Evolutionary conservation across 2,888 invertebrate species (phyloP).

Genomic region (Coleophora flavipennella): DNA sequence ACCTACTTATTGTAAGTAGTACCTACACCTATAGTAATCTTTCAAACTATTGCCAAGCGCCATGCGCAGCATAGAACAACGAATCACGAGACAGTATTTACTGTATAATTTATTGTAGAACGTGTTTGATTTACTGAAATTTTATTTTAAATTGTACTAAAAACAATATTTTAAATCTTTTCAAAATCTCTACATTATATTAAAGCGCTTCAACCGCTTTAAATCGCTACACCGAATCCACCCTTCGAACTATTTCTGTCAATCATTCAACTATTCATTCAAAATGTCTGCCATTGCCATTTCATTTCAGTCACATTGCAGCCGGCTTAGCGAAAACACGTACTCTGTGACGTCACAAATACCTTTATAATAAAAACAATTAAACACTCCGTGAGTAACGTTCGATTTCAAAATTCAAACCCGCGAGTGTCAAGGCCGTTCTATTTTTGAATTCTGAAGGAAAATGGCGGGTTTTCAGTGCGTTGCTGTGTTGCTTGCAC

Average conservation of each 20-base stretch:
- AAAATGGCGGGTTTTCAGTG: constrained; percentile 6
- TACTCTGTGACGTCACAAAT: not conserved
- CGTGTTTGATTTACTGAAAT: no score
- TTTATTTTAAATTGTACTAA: no score
- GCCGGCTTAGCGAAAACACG: constrained; percentile 6
- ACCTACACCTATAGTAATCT: no score
- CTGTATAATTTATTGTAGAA: no score
- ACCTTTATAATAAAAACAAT: no score
- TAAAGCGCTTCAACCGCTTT: constrained; percentile 6
- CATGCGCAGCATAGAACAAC: no score
- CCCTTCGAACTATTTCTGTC: constrained; percentile 30
- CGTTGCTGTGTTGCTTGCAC: not conserved
- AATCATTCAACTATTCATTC: constrained; percentile 54
- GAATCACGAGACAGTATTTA: no score
- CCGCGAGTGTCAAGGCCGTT: constrained; percentile 4
- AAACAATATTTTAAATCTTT: no score
- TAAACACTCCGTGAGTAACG: constrained; percentile 2
- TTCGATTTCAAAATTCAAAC: not conserved
- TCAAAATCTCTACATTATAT: no score
- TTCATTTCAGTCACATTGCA: constrained; percentile 31
- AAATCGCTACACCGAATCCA: constrained; percentile 1
- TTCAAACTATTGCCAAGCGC: no score
- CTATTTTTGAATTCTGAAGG: constrained; percentile 2
- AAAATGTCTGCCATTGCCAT: constrained; percentile 31
- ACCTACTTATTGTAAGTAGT: no score